Conservation (phyloP, 53 echinoderm and acorn worm genomes). For the Echinometra lucunter region DNA sequence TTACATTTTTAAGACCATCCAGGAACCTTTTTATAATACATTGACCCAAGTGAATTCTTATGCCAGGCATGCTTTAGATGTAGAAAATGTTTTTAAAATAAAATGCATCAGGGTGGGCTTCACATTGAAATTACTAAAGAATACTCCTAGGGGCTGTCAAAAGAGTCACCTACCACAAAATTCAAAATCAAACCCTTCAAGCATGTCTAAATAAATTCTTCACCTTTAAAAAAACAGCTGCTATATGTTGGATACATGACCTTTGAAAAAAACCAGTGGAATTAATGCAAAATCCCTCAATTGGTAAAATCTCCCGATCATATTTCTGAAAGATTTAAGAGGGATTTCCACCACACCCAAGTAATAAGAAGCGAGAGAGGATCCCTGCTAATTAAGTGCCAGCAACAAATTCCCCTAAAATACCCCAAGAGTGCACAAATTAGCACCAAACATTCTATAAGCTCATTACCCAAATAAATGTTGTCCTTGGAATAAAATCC, state of each 20-base stretch:
- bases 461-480: conserved; percentile 15
- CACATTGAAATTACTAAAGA: background rate
- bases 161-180: background rate
- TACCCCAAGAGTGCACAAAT: background rate
- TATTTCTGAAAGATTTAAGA: background rate
- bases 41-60: too few species aligned
- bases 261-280: conserved; percentile 16
- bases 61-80: too few species aligned
- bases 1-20: background rate
- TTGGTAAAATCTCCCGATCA: conserved; percentile 54
- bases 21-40: background rate
- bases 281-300: conserved; percentile 48
- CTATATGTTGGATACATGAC: conserved; percentile 35
- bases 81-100: too few species aligned
- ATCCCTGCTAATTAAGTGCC: conserved; percentile 43
- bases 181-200: background rate
- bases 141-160: background rate
- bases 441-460: background rate
- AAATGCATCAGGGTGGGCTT: too few species aligned
- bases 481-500: background rate
- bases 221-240: conserved; percentile 7
- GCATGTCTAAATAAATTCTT: background rate
- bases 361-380: conserved; percentile 29
- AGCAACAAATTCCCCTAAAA: conserved; percentile 12
- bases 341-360: conserved; percentile 61